Conservation (phyloP, 2,888 invertebrate genomes). For the Zygothrica quintamaculata region DNA sequence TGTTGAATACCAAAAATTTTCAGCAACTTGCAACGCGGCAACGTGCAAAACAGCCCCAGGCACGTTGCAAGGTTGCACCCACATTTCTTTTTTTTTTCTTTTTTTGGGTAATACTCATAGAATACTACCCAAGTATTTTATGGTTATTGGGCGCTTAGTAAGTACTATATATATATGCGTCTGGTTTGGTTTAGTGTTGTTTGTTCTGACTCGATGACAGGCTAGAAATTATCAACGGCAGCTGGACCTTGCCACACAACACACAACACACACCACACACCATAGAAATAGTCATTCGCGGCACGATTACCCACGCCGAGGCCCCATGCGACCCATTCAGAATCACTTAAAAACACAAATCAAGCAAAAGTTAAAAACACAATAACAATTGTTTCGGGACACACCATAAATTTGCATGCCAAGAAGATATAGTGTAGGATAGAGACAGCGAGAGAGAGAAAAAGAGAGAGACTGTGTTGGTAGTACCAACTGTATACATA, state of each 20-base stretch:
- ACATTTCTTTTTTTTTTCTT: too few relatives aligned
- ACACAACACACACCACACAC: too few relatives aligned
- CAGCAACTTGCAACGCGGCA: conserved; percentile 25
- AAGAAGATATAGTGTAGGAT: conserved; percentile 42
- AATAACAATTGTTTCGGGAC: conserved; percentile 81
- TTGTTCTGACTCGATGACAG: conserved; percentile 57
- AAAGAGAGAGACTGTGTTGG: too few relatives aligned
- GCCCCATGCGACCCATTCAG: conserved; percentile 75
- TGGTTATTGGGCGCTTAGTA: conserved; percentile 71
- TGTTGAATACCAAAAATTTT: conserved; percentile 46
- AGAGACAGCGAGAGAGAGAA: conserved; percentile 16
- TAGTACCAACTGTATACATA: conserved; percentile 22
- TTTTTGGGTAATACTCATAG: too few relatives aligned
- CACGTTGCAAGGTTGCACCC: too few relatives aligned
- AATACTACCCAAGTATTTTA: conserved; percentile 63
- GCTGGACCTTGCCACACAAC: conserved; percentile 54
- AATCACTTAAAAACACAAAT: conserved; percentile 80
- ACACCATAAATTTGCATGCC: conserved; percentile 82
- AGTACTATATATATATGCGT: conserved; percentile 54
- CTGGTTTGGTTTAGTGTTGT: conserved; percentile 25
- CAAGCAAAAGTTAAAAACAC: conserved; percentile 80
- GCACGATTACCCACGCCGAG: conserved; percentile 32
- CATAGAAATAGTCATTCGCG: conserved; percentile 61
- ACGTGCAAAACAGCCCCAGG: conserved; percentile 2
- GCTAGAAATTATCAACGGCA: conserved; percentile 68